These are phyloP conservation scores for Xestia sexstrigata DNA, from an alignment of 2,888 invertebrate species.

Conservation along the genomic window DNA sequence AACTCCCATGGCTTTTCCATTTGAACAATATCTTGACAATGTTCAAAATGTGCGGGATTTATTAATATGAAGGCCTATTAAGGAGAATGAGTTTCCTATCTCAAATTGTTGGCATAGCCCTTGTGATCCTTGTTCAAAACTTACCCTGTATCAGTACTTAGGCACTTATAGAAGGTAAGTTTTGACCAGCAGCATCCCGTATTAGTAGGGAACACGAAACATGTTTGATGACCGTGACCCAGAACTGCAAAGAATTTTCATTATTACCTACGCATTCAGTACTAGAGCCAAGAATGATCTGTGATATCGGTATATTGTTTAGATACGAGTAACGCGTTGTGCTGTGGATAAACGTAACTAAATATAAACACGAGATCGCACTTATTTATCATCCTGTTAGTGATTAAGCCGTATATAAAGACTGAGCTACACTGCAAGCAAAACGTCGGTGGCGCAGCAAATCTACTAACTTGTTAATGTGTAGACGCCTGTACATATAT, in stretches of 20 bases:
- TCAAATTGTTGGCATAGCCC: not conserved
- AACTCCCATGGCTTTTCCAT: not conserved
- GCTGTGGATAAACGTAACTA: conserved; percentile 31
- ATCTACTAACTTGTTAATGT: too few species aligned
- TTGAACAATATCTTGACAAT: not conserved
- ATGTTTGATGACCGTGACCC: not conserved
- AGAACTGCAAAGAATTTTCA: conserved; percentile 8
- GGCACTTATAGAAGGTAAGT: not conserved
- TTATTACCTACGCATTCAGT: not conserved
- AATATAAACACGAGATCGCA: conserved; percentile 47
- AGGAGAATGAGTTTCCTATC: not conserved
- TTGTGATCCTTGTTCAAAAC: not conserved
- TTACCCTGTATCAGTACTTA: not conserved
- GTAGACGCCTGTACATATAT: not conserved
- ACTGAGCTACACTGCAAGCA: not conserved
- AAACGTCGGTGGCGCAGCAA: not conserved
- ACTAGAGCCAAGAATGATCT: conserved; percentile 36
- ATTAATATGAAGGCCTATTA: not conserved
- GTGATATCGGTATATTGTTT: conserved; percentile 23
- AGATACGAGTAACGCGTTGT: not conserved
- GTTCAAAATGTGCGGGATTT: not conserved
- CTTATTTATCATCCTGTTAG: conserved; percentile 49
- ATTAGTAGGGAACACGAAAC: not conserved
- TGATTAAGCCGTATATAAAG: conserved; percentile 27
- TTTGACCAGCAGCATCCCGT: not conserved